Conservation (phyloP, 2,888 invertebrate species). For the Priocnemis perturbator region DNA sequence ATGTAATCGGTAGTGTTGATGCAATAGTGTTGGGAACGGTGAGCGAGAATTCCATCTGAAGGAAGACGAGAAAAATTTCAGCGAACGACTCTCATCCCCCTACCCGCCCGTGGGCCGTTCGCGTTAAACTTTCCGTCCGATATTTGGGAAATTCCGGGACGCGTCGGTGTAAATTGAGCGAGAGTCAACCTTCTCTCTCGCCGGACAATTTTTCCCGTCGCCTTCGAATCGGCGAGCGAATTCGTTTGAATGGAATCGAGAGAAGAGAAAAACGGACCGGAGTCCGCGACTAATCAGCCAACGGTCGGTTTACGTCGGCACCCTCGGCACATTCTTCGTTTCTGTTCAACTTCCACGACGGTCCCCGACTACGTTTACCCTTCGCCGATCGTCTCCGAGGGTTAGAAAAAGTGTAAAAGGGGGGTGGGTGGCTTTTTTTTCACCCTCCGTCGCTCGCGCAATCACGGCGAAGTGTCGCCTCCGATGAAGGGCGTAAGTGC, state of each 20-base stretch:
- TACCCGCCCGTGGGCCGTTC: too few relatives aligned
- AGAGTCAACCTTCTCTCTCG: background rate
- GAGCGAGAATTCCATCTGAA: too few relatives aligned
- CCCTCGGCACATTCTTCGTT: conserved; percentile 7
- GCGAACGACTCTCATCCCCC: too few relatives aligned
- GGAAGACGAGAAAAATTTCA: too few relatives aligned
- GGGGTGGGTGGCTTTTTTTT: conserved; percentile 44
- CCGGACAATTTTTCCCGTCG: conserved; percentile 21
- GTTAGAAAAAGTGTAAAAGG: conserved; percentile 44
- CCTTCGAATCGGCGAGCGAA: conserved; percentile 23
- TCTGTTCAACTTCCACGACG: conserved; percentile 24
- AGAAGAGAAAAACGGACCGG: conserved; percentile 31
- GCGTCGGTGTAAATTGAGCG: background rate
- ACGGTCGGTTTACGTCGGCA: conserved; percentile 41
- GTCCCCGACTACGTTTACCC: background rate
- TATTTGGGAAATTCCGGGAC: background rate
- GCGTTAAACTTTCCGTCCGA: too few relatives aligned
- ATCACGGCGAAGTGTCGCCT: conserved; percentile 54
- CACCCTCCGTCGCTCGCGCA: conserved; percentile 57
- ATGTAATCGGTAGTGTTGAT: too few relatives aligned
- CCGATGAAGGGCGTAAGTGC: conserved; percentile 50
- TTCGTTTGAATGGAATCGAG: conserved; percentile 29
- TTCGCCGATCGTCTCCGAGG: too few relatives aligned
- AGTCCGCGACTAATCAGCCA: conserved; percentile 46
- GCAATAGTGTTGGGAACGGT: too few relatives aligned